These are phyloP conservation scores for Platycheirus rosarum DNA, from an alignment of 2,888 invertebrate species.

Conservation along the genomic window DNA sequence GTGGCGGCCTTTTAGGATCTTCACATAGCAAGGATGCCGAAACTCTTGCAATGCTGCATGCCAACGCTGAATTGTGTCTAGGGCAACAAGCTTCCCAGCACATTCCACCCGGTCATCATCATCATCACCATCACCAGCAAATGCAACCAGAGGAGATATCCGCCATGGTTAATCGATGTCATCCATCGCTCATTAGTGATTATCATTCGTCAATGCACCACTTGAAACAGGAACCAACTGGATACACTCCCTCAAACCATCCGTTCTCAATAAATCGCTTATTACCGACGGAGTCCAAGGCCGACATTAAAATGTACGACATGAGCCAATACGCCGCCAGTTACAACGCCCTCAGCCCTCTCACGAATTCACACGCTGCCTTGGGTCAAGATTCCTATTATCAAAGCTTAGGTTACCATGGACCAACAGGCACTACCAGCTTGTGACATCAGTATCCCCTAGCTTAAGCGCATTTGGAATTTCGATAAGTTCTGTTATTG, in stretches of 20 bases:
- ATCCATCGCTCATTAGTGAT: slow-evolving; percentile 86
- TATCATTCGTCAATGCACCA: slow-evolving; percentile 86
- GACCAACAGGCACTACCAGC: slow-evolving; percentile 88
- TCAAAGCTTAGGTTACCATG: slow-evolving; percentile 91
- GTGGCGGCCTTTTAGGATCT: slow-evolving; percentile 78
- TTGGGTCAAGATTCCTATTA: slow-evolving; percentile 91
- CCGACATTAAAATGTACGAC: slow-evolving; percentile 96
- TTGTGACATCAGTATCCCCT: slow-evolving; percentile 95
- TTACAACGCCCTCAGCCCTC: slow-evolving; percentile 86
- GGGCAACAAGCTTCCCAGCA: slow-evolving; percentile 85
- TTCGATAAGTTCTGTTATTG: slow-evolving; percentile 48
- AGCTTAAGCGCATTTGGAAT: slow-evolving; percentile 86
- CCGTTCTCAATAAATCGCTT: slow-evolving; percentile 97
- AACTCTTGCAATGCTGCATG: slow-evolving; percentile 88
- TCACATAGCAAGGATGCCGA: slow-evolving; percentile 85
- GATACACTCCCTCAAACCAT: slow-evolving; percentile 92
- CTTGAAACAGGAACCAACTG: slow-evolving; percentile 90
- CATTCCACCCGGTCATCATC: slow-evolving; percentile 83
- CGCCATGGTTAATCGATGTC: slow-evolving; percentile 86
- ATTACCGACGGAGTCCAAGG: slow-evolving; percentile 93
- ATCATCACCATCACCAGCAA: slow-evolving; percentile 83
- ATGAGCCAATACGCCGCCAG: slow-evolving; percentile 87
- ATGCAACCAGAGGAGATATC: slow-evolving; percentile 85
- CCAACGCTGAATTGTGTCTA: slow-evolving; percentile 85
- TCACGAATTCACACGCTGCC: slow-evolving; percentile 86